phyloP scores from a whole-genome alignment of 23 tunicate species.

The Trididemnum nubilum region DNA sequence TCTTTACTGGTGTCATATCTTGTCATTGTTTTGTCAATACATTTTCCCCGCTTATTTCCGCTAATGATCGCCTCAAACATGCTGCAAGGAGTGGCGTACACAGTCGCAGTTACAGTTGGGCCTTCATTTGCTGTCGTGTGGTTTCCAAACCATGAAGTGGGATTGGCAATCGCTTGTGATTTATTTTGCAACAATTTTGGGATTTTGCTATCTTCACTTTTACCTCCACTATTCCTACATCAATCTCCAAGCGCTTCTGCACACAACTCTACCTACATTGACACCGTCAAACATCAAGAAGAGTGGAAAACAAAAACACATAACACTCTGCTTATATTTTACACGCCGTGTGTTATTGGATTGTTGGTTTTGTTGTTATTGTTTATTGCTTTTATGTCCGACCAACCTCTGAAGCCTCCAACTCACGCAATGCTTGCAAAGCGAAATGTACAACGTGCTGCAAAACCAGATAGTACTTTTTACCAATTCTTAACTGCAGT shows the following conservation, averaged over 20 bases:
- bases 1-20: background rate
- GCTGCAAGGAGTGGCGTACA: slow-evolving; percentile 17
- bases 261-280: background rate
- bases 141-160: slow-evolving; percentile 29
- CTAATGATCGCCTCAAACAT: background rate
- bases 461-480: too few relatives aligned
- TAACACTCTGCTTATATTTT: background rate
- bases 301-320: background rate
- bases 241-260: background rate
- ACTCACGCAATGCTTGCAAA: background rate
- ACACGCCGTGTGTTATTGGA: background rate
- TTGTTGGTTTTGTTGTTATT: background rate
- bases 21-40: slow-evolving; percentile 16
- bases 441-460: too few relatives aligned
- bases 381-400: background rate
- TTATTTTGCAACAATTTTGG: background rate
- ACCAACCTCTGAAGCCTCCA: slow-evolving; percentile 3
- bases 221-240: background rate
- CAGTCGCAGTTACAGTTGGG: background rate
- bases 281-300: too few relatives aligned
- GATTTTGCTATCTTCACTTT: background rate
- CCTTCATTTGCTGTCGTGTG: slow-evolving; percentile 12
- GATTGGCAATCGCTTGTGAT: slow-evolving; percentile 12
- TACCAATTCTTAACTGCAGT: background rate
- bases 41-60: background rate